A percentile compares a stretch with the other conserved stretches of the same genome.
These are phyloP conservation scores for Catocala sponsa DNA, from an alignment of 2,888 invertebrate species.

Conservation along the genomic window DNA sequence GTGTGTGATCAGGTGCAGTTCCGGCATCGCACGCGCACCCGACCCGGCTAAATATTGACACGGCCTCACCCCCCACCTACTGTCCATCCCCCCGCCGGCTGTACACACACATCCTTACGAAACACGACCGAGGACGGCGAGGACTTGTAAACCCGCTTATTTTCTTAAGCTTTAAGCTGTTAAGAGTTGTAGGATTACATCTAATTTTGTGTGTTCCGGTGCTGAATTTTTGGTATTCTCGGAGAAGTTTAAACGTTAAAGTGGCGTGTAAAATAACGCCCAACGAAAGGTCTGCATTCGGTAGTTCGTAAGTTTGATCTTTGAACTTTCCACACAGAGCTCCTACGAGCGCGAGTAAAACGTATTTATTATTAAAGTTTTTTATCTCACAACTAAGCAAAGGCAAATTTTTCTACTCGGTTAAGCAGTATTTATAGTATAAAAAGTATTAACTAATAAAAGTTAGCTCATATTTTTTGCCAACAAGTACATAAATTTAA, in stretches of 20 bases:
- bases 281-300: not conserved
- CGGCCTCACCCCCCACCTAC: constrained; percentile 46
- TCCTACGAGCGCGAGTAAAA: no score
- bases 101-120: not conserved
- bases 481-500: no score
- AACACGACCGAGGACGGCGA: not conserved
- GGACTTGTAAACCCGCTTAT: constrained; percentile 29
- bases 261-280: not conserved
- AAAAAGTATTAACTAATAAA: no score
- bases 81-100: not conserved
- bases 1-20: constrained; percentile 75
- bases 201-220: constrained; percentile 36
- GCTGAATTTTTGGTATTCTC: constrained; percentile 5
- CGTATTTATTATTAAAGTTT: no score
- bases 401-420: no score
- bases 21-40: constrained; percentile 67
- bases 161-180: constrained; percentile 35
- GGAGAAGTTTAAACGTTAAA: constrained; percentile 8
- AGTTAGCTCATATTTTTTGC: no score
- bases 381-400: no score
- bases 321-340: no score
- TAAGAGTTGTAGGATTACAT: constrained; percentile 35
- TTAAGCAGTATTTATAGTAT: no score
- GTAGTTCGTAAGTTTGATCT: not conserved
- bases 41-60: constrained; percentile 69